Base-by-base conservation (phyloP, 2,888 invertebrate genomes). In the Diarsia brunnea region DNA sequence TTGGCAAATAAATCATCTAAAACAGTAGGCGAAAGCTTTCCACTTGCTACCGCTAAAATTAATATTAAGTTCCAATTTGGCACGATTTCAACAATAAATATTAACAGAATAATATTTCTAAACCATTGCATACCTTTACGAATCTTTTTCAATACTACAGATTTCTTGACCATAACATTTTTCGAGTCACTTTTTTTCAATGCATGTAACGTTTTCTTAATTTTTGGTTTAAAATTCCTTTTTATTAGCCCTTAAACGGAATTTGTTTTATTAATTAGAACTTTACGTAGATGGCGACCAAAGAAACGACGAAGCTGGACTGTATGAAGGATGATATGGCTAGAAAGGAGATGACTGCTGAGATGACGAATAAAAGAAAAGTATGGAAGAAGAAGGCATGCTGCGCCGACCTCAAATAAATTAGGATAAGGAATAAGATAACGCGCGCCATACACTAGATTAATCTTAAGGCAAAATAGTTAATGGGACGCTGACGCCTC, bases 21-120 rank as follows among this genome's bases (percentile, higher is more conserved):
- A 16, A 81, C 81, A 31, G 66, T 75, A 1, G 75, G 85, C 4
- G 81, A 84, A 12, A 84, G 75, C 45, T 74, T 45, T 0, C 82
- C 81, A 2, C 63, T 60, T 24, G 73, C 81, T 27, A 84, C 74
- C 10, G 65, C 84, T 84, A 51, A 81, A 73, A 69, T 21, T 1
- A 53, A 21, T 49, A 53, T 49, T n/a, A 0, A 53, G 16, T 53
- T 60, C 4, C 21, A 79, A 58, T 71, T 24, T 51, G 14, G 11
- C 12, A 51, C 1, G 51, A 27, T 14, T 27, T 24, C 16, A 58
- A 16, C 11, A 19, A 16, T 31, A 47, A 63, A 43, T 21, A 61
- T 49, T 27, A 10, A 49, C 0, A 12, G 0, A 43, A 16, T 14
- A 43, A n/a, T 47, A 10, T 43, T 43, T 14, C 10, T 16, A 38